These are phyloP conservation scores for Plagodis pulveraria DNA, from an alignment of 2,888 invertebrate genomes.

Conservation along the genomic window DNA sequence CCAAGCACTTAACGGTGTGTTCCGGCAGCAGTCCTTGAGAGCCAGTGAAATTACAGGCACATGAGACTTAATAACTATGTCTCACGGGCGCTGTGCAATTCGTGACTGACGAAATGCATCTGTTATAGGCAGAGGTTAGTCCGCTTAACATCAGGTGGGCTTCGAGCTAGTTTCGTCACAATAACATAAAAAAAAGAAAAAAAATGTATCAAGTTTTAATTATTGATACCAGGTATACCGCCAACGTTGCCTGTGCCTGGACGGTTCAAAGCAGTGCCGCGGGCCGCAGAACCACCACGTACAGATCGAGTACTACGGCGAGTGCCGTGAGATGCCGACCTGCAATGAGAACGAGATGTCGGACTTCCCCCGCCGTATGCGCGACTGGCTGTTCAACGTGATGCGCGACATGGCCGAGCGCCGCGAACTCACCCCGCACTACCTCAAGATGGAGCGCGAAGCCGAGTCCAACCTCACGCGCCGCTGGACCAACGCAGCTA, in stretches of 20 bases:
- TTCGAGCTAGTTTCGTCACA: too few relatives aligned
- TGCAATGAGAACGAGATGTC: conserved; percentile 94
- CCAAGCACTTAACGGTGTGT: too few relatives aligned
- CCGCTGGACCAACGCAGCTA: conserved; percentile 96
- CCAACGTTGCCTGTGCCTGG: conserved; percentile 96
- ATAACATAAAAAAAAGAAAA: too few relatives aligned
- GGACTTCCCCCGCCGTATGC: conserved; percentile 98
- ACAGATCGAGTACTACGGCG: conserved; percentile 97
- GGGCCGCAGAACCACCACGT: conserved; percentile 92
- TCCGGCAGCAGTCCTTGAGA: too few relatives aligned
- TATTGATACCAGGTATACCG: conserved; percentile 87
- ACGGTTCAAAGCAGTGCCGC: conserved; percentile 89
- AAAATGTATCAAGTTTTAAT: too few relatives aligned
- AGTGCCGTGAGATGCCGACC: conserved; percentile 91
- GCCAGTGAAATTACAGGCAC: too few relatives aligned
- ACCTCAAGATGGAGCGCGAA: conserved; percentile 94
- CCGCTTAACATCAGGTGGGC: too few relatives aligned
- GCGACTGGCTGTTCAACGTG: conserved; percentile 99
- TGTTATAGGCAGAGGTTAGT: too few relatives aligned
- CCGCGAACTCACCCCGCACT: conserved; percentile 92
- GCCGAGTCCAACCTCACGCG: conserved; percentile 94
- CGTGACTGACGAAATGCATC: too few relatives aligned
- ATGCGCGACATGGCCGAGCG: conserved; percentile 97
- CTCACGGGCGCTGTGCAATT: too few relatives aligned
- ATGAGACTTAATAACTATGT: too few relatives aligned